phyloP scores from a whole-genome alignment of 2,113 vertebrate genomes.

The Motacilla alba region DNA sequence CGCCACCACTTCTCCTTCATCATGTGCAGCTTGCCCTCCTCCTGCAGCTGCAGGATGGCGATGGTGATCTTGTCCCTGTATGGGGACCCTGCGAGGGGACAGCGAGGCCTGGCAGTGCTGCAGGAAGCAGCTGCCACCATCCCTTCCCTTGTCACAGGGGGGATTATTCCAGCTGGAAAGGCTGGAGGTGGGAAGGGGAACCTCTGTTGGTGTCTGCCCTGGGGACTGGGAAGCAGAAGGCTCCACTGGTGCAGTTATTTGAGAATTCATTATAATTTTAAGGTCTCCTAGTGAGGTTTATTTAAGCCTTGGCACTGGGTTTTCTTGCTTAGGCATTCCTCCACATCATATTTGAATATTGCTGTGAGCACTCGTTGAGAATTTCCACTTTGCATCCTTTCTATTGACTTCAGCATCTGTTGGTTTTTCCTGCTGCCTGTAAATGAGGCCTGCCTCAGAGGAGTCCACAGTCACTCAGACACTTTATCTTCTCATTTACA shows the following conservation, averaged over 20 bases:
- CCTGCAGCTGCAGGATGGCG: constrained; percentile 95
- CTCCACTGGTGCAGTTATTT: not conserved
- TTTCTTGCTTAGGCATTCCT: not conserved
- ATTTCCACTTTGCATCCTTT: not conserved
- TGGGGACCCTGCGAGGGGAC: constrained; percentile 82
- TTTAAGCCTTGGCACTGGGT: constrained; percentile 8
- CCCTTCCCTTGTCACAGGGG: not conserved
- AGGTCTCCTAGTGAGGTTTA: not conserved
- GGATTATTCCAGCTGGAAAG: not conserved
- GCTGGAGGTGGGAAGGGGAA: not conserved
- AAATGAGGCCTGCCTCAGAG: not conserved
- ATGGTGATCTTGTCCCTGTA: constrained; percentile 97
- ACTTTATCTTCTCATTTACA: not conserved
- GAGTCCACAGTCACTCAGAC: not conserved
- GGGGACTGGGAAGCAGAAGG: not conserved
- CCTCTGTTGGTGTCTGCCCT: not conserved
- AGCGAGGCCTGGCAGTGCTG: not conserved
- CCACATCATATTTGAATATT: not conserved
- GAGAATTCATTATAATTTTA: not conserved
- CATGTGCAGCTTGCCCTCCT: constrained; percentile 96
- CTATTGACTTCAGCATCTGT: not conserved
- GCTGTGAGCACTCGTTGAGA: not conserved
- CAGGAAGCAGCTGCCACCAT: not conserved
- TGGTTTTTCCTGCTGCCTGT: not conserved
- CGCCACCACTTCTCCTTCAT: constrained; percentile 99